Percentiles rank a stretch among this genome's conserved stretches.
Evolutionary conservation across 1,140 invertebrate species (phyloP).

Genomic region (Heliconius congener): DNA sequence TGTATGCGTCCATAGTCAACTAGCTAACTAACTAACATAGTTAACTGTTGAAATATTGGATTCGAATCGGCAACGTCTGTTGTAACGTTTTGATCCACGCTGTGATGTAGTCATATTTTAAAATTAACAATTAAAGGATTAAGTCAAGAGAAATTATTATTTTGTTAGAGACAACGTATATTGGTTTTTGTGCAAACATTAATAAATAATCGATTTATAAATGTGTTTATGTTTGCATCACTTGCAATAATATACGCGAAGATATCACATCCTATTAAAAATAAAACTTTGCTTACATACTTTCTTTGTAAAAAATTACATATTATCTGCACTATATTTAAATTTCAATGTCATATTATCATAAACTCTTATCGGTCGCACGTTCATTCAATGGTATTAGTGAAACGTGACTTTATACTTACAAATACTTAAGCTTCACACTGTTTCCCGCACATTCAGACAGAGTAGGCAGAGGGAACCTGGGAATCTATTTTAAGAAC

Average conservation of each 20-base stretch:
- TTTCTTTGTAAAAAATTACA: background rate
- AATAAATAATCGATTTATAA: no score
- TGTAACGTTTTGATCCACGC: background rate
- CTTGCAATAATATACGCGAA: background rate
- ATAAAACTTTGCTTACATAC: background rate
- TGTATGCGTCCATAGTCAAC: no score
- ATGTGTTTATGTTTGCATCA: no score
- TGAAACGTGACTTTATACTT: background rate
- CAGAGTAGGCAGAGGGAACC: no score
- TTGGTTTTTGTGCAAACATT: no score
- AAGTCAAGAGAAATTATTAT: no score
- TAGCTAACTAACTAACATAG: no score
- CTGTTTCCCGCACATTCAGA: no score
- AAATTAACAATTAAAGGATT: no score
- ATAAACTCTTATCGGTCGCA: slow-evolving; percentile 11
- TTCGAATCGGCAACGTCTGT: background rate
- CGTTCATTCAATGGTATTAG: background rate
- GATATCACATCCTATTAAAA: background rate
- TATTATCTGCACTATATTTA: background rate
- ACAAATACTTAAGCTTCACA: background rate
- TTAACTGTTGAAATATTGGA: background rate
- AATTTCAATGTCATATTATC: slow-evolving; percentile 8
- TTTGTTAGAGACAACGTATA: no score
- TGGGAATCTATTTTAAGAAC: no score
- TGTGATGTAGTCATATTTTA: no score